These are phyloP conservation scores for Furnarius figulus DNA, from an alignment of 2,113 vertebrate species.

Conservation along the genomic window DNA sequence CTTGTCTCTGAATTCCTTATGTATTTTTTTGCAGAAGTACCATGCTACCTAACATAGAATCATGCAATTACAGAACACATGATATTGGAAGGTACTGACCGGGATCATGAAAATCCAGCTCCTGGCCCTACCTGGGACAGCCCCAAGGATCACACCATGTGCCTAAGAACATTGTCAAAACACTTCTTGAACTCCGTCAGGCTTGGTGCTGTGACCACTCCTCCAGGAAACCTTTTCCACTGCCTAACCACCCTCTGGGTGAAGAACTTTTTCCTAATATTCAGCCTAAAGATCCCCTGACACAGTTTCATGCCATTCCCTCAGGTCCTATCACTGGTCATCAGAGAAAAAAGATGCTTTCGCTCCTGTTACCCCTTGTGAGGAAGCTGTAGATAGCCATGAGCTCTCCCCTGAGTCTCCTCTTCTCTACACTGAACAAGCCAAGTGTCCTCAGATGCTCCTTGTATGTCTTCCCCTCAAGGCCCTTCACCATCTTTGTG, in stretches of 20 bases:
- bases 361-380: background rate
- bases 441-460: background rate
- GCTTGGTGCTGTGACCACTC: background rate
- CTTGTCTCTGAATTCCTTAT: background rate
- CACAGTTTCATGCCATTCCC: background rate
- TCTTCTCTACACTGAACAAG: background rate
- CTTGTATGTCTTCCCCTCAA: fast-evolving
- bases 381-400: fast-evolving
- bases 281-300: background rate
- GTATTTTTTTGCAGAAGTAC: background rate
- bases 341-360: background rate
- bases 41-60: background rate
- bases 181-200: background rate
- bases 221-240: background rate
- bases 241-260: background rate
- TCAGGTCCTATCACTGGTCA: background rate
- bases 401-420: background rate
- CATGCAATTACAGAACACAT: background rate
- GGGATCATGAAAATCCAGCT: background rate
- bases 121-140: background rate
- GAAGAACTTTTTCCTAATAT: background rate
- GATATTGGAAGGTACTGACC: background rate
- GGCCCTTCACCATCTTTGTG: background rate
- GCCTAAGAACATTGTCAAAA: background rate
- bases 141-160: background rate